Evolutionary conservation across 2,888 invertebrate species (phyloP), one percentile per base, ranked within the genome.

Genomic region (Drosophila subquinaria): DNA sequence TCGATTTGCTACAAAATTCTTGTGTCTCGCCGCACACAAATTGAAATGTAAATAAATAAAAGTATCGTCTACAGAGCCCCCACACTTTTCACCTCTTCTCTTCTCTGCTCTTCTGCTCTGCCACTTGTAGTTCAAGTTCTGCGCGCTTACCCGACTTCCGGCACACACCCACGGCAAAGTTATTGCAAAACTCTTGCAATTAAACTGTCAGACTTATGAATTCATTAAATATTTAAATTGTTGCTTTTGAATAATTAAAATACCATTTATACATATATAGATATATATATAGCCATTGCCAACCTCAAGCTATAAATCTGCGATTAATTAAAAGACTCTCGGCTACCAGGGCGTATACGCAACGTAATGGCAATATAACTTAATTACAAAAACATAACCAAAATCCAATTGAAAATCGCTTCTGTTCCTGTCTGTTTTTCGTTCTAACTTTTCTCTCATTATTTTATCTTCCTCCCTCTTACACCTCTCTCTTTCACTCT

Each of bases 201-300:
- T 89, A 85, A 89, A 89, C 88, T 89, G 90, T 81, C 85, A 88
- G 86, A 76, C 84, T 87, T 90, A 90, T 90, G 90, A 87, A 87
- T 88, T 88, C 87, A 90, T 87, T 87, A 83, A 88, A 87, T 90
- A 88, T 87, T 87, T 83, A 79, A 87, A 88, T 90, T 88, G 81
- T 79, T 75, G 87, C 88, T 88, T 81, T 89, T 87, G 90, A 87
- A 90, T 87, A 87, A 90, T 87, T 90, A 90, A 90, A 87, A 74
- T 87, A 74, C 79, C 90, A 87, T 90, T 87, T 88, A 79, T 69
- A 69, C 55, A 64, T 27, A 48, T 48, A 57, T 38, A 53, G 35
- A 36, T 30, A 50, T 73, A 50, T 73, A 69, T 35, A 55, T 11
- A 52, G 47, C 59, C 38, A 55, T 27, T 27, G 27, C 27, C 52